Conservation (phyloP, 1,140 invertebrate genomes). For the Penaeus chinensis region DNA sequence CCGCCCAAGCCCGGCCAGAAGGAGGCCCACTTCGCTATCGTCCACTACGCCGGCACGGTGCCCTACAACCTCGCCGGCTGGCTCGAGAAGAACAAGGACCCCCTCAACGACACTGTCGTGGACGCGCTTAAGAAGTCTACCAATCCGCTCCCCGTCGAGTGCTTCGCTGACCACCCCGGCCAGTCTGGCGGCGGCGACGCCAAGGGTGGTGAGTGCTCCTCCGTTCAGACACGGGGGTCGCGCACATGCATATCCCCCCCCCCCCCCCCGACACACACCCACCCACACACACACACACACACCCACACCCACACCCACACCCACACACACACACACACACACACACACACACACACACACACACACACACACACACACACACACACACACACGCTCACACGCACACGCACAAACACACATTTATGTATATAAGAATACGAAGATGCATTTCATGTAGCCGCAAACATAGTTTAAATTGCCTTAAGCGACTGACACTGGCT, state of each 20-base stretch:
- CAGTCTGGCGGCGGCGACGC: slow-evolving; percentile 84
- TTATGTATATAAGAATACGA: not conserved
- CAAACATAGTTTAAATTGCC: not conserved
- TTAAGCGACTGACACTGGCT: not conserved
- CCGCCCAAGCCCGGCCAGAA: slow-evolving; percentile 94
- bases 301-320: not conserved
- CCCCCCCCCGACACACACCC: not conserved
- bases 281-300: not conserved
- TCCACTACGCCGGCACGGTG: slow-evolving; percentile 56
- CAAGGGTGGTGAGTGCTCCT: slow-evolving; percentile 73
- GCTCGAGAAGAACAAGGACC: slow-evolving; percentile 59
- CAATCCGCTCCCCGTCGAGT: slow-evolving; percentile 88
- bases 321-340: not conserved
- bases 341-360: not conserved
- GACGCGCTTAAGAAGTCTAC: slow-evolving; percentile 80
- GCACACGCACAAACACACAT: not conserved
- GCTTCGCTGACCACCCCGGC: slow-evolving; percentile 72
- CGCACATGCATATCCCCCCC: not conserved
- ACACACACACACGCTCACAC: no score
- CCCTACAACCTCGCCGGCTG: slow-evolving; percentile 47
- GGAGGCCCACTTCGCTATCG: slow-evolving; percentile 86
- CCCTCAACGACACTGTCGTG: slow-evolving; percentile 51
- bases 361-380: not conserved
- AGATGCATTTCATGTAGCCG: not conserved
- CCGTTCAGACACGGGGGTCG: not conserved